These are phyloP conservation scores for Ahaetulla prasina DNA, from an alignment of 2,113 vertebrate genomes.

Conservation along the genomic window DNA sequence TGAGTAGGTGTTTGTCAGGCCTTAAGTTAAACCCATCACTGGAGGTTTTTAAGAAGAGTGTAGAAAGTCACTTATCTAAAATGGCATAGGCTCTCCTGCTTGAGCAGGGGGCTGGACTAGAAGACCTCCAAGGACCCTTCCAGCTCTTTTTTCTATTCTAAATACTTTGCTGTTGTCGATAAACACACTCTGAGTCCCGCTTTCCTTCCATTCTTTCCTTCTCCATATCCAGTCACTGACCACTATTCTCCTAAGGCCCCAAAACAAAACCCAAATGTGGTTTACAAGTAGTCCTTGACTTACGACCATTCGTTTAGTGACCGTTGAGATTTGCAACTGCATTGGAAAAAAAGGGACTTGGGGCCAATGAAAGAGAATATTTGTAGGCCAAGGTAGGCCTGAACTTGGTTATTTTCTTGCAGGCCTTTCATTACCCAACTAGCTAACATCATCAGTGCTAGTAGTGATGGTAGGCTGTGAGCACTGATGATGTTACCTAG, in stretches of 20 bases:
- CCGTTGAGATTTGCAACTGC: background rate
- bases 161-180: background rate
- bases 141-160: too few relatives aligned
- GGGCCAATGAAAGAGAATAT: background rate
- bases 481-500: background rate
- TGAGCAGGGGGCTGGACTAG: too few relatives aligned
- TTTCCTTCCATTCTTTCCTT: background rate
- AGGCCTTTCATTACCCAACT: background rate
- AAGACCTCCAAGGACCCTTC: too few relatives aligned
- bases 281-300: background rate
- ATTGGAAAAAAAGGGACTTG: background rate
- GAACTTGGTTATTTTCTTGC: too few relatives aligned
- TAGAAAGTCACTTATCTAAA: too few relatives aligned
- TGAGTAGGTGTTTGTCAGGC: background rate
- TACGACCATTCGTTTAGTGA: too few relatives aligned
- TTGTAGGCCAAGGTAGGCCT: background rate
- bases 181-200: background rate
- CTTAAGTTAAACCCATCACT: too few relatives aligned
- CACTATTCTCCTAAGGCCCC: background rate
- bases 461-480: background rate
- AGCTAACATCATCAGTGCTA: background rate
- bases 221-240: background rate
- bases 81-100: too few relatives aligned
- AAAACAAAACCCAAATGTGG: background rate
- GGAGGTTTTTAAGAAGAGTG: too few relatives aligned